Conservation (phyloP, 1,140 invertebrate species). For the Oncopeltus fasciatus region DNA sequence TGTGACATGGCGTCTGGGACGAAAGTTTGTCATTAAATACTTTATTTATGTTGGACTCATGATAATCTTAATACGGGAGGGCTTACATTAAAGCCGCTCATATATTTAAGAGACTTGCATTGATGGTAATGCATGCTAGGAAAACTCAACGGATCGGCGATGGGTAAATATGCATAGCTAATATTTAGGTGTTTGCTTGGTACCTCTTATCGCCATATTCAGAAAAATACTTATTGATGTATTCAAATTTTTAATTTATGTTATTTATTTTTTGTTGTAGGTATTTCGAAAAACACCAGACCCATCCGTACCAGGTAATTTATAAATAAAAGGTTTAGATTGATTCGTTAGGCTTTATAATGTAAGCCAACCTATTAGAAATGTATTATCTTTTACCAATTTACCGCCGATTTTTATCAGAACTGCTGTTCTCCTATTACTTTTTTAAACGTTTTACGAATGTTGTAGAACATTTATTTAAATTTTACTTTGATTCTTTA, state of each 20-base stretch:
- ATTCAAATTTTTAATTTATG: slow-evolving; percentile 21
- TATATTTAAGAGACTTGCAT: slow-evolving; percentile 60
- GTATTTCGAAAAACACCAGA: slow-evolving; percentile 92
- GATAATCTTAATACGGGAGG: slow-evolving; percentile 34
- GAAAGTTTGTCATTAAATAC: slow-evolving; percentile 37
- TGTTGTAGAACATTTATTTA: too few relatives aligned
- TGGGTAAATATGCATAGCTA: slow-evolving; percentile 54
- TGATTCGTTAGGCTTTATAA: neutral
- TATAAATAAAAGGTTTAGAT: neutral
- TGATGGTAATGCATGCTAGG: slow-evolving; percentile 99
- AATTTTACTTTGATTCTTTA: too few relatives aligned
- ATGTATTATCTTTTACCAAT: slow-evolving; percentile 23
- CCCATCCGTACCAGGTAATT: slow-evolving; percentile 89
- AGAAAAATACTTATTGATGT: slow-evolving; percentile 19
- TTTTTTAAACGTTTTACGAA: too few relatives aligned
- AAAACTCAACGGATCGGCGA: slow-evolving; percentile 95
- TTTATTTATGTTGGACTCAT: slow-evolving; percentile 40
- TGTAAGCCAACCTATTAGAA: neutral
- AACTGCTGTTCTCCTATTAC: too few relatives aligned
- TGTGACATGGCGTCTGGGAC: slow-evolving; percentile 41
- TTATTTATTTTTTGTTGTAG: slow-evolving; percentile 47
- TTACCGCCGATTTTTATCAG: slow-evolving; percentile 1
- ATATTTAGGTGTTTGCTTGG: slow-evolving; percentile 16
- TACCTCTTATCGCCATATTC: slow-evolving; percentile 27
- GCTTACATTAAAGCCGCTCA: slow-evolving; percentile 36